phyloP scores from a whole-genome alignment of 2,888 invertebrate species.

The Clunio marinus region DNA sequence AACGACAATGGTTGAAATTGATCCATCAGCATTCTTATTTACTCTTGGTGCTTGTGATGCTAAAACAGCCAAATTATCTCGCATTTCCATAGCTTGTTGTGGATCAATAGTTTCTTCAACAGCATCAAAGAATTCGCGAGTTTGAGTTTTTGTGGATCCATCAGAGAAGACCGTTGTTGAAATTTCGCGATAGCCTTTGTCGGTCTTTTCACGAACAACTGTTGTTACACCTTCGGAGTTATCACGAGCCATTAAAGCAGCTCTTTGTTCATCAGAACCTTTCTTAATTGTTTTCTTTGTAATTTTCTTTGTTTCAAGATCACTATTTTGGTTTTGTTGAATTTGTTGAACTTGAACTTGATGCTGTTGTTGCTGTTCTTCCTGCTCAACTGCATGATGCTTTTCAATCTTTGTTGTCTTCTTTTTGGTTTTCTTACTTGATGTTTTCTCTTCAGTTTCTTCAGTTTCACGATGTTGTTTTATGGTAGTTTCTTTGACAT shows the following conservation, averaged over 20 bases:
- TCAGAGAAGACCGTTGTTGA: conserved; percentile 37
- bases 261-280: conserved; percentile 17
- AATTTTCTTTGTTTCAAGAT: conserved; percentile 32
- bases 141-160: conserved; percentile 28
- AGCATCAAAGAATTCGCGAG: conserved; percentile 34
- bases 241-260: conserved; percentile 35
- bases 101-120: conserved; percentile 35
- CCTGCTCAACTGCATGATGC: neutral
- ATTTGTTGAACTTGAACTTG: neutral
- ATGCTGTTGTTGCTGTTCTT: neutral
- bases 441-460: conserved; percentile 3
- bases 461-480: conserved; percentile 13
- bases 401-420: conserved; percentile 26
- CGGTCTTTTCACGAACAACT: conserved; percentile 33
- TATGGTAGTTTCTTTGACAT: conserved; percentile 20
- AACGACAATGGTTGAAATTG: conserved; percentile 31
- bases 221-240: conserved; percentile 33
- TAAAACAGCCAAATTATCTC: conserved; percentile 21
- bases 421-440: conserved; percentile 19
- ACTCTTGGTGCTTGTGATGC: conserved; percentile 17
- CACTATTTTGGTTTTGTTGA: conserved; percentile 10
- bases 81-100: conserved; percentile 30
- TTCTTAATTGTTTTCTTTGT: conserved; percentile 22
- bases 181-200: conserved; percentile 37
- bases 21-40: conserved; percentile 23